Percentiles rank a stretch among this genome's conserved stretches.
phyloP scores from a whole-genome alignment of 2,113 vertebrate genomes.

The Megalops atlanticus region DNA sequence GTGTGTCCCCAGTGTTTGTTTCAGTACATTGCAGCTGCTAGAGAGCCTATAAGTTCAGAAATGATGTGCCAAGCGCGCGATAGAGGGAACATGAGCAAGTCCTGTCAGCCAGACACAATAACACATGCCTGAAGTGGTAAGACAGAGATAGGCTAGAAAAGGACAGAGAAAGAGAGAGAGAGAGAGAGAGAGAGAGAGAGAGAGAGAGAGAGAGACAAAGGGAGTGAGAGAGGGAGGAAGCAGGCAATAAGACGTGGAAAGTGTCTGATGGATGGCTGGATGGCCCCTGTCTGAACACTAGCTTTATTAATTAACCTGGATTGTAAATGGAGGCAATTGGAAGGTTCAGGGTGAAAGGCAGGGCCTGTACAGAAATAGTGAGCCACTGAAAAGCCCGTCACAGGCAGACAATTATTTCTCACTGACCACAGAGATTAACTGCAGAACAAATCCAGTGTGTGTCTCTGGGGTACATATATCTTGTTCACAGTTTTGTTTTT shows the following conservation, averaged over 20 bases:
- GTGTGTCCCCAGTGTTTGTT: neutral
- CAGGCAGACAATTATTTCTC: slow-evolving; percentile 3
- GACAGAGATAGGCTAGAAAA: neutral
- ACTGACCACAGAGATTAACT: slow-evolving; percentile 2
- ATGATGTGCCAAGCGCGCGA: neutral
- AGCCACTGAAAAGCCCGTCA: neutral
- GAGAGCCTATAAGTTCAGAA: neutral
- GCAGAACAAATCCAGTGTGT: neutral
- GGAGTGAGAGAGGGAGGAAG: neutral
- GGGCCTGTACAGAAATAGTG: neutral
- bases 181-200: neutral
- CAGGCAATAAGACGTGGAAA: neutral
- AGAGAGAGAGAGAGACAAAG: neutral
- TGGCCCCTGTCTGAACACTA: neutral
- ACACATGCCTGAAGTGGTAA: neutral
- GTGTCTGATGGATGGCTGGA: neutral
- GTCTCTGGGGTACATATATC: neutral
- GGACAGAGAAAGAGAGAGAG: slow-evolving; percentile 6
- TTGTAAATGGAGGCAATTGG: slow-evolving; percentile 6
- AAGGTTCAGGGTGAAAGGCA: neutral
- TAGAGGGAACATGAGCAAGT: neutral
- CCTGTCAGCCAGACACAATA: neutral
- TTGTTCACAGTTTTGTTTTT: neutral
- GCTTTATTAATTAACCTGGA: slow-evolving; percentile 14
- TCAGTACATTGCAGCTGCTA: neutral